Conservation (phyloP, 2,797 vertebrate genomes). For the Hemitrygon akajei region DNA sequence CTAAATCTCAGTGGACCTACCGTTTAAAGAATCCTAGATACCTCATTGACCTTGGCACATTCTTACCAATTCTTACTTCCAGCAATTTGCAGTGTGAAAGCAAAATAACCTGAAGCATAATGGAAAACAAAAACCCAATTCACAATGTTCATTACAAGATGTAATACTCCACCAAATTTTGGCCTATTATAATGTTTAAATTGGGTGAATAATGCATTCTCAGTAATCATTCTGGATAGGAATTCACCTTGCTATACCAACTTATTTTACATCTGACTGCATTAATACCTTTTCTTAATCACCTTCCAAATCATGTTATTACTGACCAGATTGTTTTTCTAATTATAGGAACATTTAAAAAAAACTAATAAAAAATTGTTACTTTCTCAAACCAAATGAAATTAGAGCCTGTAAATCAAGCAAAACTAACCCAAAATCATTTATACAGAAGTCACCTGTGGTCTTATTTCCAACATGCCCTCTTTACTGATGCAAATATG, state of each 20-base stretch:
- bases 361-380: background rate
- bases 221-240: background rate
- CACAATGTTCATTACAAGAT: background rate
- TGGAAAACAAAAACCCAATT: background rate
- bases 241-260: background rate
- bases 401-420: background rate
- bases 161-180: background rate
- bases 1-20: background rate
- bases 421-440: background rate
- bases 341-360: background rate
- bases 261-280: constrained; percentile 17
- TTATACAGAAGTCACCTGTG: background rate
- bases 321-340: background rate
- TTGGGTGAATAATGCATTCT: background rate
- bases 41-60: background rate
- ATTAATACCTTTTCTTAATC: constrained; percentile 26
- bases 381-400: background rate
- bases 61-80: background rate
- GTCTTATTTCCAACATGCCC: background rate
- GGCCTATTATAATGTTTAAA: constrained; percentile 4
- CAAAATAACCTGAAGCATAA: background rate
- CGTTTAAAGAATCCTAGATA: background rate
- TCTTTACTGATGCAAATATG: background rate
- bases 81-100: background rate
- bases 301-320: background rate